A percentile compares a stretch with the other conserved stretches of the same genome.
Evolutionary conservation across 2,888 invertebrate species (phyloP).

Genomic region (Aethes cnicana): DNA sequence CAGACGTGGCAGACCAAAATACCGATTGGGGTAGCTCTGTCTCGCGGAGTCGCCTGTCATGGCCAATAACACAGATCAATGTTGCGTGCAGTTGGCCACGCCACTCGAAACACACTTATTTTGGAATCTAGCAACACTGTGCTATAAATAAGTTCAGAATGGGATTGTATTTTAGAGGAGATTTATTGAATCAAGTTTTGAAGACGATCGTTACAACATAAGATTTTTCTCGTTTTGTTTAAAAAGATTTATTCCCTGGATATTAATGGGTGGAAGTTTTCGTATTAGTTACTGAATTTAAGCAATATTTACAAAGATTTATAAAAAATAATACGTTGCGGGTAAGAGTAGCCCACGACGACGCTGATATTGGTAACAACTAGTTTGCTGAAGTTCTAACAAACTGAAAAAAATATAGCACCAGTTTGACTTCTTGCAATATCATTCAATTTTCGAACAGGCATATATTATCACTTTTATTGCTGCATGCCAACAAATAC

Average conservation of each 20-base stretch:
- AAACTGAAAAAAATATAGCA: too few species aligned
- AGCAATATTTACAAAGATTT: too few species aligned
- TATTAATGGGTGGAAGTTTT: too few species aligned
- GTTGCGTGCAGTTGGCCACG: constrained; percentile 75
- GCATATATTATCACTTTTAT: constrained; percentile 62
- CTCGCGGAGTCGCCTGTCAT: constrained; percentile 61
- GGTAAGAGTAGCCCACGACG: not conserved
- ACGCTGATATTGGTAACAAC: not conserved
- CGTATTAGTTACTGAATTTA: too few species aligned
- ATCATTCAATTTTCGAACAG: constrained; percentile 44
- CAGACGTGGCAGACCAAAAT: constrained; percentile 62
- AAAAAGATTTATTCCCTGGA: too few species aligned
- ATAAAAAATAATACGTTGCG: too few species aligned
- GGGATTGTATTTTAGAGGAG: constrained; percentile 27
- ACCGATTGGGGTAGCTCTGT: constrained; percentile 61
- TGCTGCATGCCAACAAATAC: constrained; percentile 59
- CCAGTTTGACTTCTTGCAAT: too few species aligned
- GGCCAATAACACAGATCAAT: constrained; percentile 75
- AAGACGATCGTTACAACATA: not conserved
- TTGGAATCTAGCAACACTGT: constrained; percentile 59
- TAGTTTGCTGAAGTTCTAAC: too few species aligned
- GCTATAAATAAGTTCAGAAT: constrained; percentile 27
- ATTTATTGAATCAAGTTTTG: constrained; percentile 10
- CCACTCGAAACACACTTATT: constrained; percentile 66
- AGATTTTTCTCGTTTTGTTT: too few species aligned